Percentiles rank a stretch among this genome's conserved stretches.
phyloP scores from a whole-genome alignment of 2,797 vertebrate species.

The Phyllotis vaccarum region DNA sequence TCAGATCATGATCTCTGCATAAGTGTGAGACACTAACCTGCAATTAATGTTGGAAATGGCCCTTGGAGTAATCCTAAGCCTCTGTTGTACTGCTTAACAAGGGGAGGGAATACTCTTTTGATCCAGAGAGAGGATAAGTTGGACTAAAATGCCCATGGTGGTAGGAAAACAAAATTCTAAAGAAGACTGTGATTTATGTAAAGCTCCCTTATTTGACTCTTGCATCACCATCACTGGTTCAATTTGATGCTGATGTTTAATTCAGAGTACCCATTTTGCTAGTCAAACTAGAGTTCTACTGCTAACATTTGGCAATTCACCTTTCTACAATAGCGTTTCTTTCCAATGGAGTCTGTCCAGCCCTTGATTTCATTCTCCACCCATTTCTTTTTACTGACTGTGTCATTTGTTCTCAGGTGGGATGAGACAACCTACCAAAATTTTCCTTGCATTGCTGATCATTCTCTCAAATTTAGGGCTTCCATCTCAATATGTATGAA shows the following conservation, averaged over 20 bases:
- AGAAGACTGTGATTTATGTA: constrained; percentile 68
- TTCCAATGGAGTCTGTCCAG: constrained; percentile 23
- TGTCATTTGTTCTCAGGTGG: constrained; percentile 24
- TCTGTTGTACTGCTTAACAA: constrained; percentile 58
- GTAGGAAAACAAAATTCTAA: constrained; percentile 70
- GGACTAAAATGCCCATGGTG: constrained; percentile 55
- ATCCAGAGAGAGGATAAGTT: constrained; percentile 68
- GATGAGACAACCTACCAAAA: constrained; percentile 1
- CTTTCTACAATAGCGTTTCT: constrained; percentile 51
- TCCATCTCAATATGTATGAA: not conserved
- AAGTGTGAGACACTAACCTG: constrained; percentile 75
- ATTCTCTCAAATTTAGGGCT: constrained; percentile 37
- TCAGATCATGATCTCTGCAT: constrained; percentile 77
- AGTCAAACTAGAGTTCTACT: constrained; percentile 60
- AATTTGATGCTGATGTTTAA: constrained; percentile 68
- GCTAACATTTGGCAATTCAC: constrained; percentile 13
- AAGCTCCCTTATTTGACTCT: constrained; percentile 56
- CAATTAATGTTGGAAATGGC: constrained; percentile 80
- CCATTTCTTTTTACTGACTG: constrained; percentile 55
- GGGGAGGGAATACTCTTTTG: constrained; percentile 57
- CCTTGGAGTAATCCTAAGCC: constrained; percentile 71
- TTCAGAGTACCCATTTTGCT: constrained; percentile 64
- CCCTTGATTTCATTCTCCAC: constrained; percentile 13
- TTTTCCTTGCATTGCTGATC: not conserved
- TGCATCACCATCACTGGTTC: constrained; percentile 57